phyloP scores from a whole-genome alignment of 2,797 vertebrate genomes.

The Tragopan temminckii region DNA sequence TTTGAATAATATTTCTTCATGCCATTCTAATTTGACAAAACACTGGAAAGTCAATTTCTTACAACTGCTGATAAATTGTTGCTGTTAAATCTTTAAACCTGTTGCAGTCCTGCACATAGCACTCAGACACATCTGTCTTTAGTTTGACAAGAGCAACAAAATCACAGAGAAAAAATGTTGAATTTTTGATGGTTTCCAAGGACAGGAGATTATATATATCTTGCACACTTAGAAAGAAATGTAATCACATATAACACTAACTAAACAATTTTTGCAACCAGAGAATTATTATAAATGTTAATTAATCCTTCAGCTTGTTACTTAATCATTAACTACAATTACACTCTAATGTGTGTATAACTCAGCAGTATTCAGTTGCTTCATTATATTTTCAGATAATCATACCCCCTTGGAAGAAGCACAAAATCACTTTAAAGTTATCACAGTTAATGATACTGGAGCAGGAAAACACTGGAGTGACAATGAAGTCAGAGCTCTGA shows the following conservation, averaged over 20 bases:
- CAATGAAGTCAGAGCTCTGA: conserved; percentile 88
- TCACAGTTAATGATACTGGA: conserved; percentile 86
- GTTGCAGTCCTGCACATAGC: background rate
- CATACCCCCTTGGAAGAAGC: conserved; percentile 74
- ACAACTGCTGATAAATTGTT: background rate
- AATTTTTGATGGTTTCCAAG: background rate
- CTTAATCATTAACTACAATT: background rate
- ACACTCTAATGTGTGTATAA: background rate
- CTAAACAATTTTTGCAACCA: background rate
- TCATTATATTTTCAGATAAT: conserved; percentile 68
- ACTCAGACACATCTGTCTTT: background rate
- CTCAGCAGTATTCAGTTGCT: conserved; percentile 1
- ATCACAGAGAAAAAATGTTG: background rate
- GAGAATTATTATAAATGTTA: background rate
- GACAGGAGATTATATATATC: background rate
- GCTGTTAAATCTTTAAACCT: background rate
- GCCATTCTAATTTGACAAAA: background rate
- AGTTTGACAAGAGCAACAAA: conserved; percentile 9
- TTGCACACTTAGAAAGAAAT: background rate
- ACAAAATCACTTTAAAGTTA: conserved; percentile 85
- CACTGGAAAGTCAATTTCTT: background rate
- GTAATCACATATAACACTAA: background rate
- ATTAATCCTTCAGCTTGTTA: background rate
- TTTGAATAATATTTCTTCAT: background rate
- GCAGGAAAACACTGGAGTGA: conserved; percentile 89